phyloP scores from a whole-genome alignment of 2,113 vertebrate species.

The Gymnocephalus cernua region DNA sequence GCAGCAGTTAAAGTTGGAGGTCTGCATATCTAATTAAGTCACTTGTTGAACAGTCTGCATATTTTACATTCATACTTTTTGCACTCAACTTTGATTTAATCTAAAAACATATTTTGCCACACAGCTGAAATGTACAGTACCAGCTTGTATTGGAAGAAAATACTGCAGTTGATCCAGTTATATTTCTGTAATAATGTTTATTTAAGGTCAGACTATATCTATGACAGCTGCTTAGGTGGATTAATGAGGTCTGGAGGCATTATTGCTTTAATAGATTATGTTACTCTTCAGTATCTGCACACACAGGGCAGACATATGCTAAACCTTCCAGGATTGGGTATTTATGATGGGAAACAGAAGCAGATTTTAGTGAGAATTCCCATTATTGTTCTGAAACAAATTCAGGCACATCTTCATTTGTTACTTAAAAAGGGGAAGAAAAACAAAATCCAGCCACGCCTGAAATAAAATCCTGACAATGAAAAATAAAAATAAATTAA shows the following conservation, averaged over 20 bases:
- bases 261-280: neutral
- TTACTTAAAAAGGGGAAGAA: constrained; percentile 16
- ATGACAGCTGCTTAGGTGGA: neutral
- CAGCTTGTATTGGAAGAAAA: neutral
- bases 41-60: neutral
- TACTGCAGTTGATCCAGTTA: neutral
- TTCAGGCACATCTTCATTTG: constrained; percentile 7
- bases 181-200: neutral
- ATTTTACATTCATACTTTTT: neutral
- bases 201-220: neutral
- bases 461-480: constrained; percentile 2
- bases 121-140: neutral
- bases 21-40: neutral
- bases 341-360: neutral
- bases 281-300: neutral
- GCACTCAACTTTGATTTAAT: neutral
- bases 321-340: too few species aligned
- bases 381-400: neutral
- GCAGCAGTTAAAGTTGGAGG: neutral
- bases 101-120: neutral
- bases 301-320: neutral
- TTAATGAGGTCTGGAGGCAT: neutral
- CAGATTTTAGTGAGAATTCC: neutral
- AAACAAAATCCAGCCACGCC: neutral
- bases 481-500: neutral